Base-by-base conservation (phyloP, 1,140 invertebrate genomes). In the Magallana gigas region DNA sequence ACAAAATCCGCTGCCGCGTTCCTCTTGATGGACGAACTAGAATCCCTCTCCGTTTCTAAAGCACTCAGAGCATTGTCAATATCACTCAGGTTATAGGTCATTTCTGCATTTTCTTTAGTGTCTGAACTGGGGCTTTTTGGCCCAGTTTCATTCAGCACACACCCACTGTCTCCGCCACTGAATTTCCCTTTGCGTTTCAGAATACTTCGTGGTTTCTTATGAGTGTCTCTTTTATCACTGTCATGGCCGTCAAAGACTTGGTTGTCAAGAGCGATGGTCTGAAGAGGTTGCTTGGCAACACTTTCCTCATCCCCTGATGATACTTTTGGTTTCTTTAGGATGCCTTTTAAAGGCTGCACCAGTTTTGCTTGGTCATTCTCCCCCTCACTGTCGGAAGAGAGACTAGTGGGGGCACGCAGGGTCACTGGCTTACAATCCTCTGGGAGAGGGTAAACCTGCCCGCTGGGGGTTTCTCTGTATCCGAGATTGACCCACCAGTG, bases 401-500 rank as follows among this genome's bases (percentile, higher is more conserved):
- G 60, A 68, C 88, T 88, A 11, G 90, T 90, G 83, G 83, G 83
- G 1, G 71, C 76, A n/a, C 89, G 87, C 62, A 85, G 87, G 36
- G 88, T 85, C 64, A 89, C 85, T 6, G 84, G 87, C 14, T 89
- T 85, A n/a, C 88, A 87, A 16, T 91, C 83, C 81, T 90, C 88
- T 16, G 85, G 85, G 14, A 82, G 83, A 71, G 91, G 85, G 83
- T 93, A 93, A 11, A 88, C 90, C 56, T 90, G 96, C 85, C 97
- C 97, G 80, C 98, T 95, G 94, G 98, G 98, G 64, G 96, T 97
- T 76, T 97, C 96, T 83, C 97, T 96, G 92, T 98, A 98, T 11
- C 97, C 97, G 90, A 97, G 96, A 95, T 99, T 99, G 68, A 99
- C 95, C 96, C 96, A 97, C 97, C 97, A 97, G 95, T 99, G 98